These are phyloP conservation scores for Chiridota heheva DNA, from an alignment of 35 echinoderm and acorn worm genomes.

Conservation along the genomic window DNA sequence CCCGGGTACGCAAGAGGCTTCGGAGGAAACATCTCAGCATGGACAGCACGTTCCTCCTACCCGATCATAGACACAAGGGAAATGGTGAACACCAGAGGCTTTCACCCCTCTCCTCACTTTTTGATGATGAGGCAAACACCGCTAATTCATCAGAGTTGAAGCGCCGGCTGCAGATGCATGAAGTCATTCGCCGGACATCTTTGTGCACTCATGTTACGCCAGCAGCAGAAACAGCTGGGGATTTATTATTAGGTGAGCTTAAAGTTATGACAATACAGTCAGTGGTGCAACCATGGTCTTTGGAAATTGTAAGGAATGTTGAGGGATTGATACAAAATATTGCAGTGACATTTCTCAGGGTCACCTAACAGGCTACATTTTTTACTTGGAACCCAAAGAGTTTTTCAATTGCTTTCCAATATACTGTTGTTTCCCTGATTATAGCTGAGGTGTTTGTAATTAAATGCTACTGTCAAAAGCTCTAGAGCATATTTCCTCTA, in stretches of 20 bases:
- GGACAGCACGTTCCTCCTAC: slow-evolving; percentile 60
- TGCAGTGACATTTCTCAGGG: too few relatives aligned
- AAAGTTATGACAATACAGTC: too few relatives aligned
- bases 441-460: too few relatives aligned
- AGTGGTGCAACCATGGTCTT: too few relatives aligned
- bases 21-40: slow-evolving; percentile 82
- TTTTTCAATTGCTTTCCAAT: too few relatives aligned
- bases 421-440: too few relatives aligned
- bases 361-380: too few relatives aligned
- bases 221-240: slow-evolving; percentile 69
- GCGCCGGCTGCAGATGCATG: slow-evolving; percentile 86
- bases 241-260: slow-evolving; percentile 62
- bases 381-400: too few relatives aligned
- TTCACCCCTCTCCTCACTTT: slow-evolving; percentile 65
- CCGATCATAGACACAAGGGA: slow-evolving; percentile 25
- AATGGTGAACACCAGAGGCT: background rate
- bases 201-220: slow-evolving; percentile 75
- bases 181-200: slow-evolving; percentile 79
- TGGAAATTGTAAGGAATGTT: too few relatives aligned
- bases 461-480: too few relatives aligned
- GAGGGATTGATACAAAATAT: too few relatives aligned
- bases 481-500: too few relatives aligned
- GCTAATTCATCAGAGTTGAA: slow-evolving; percentile 82
- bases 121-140: slow-evolving; percentile 60
- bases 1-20: slow-evolving; percentile 67